These are phyloP conservation scores for honey bee (Apis mellifera) DNA, from an alignment of 1,140 invertebrate genomes.

Conservation along the genomic window Amel_HAv3.1 CM009932.2:13507001-13507500, in stretches of 20 bases:
- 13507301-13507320: no score
- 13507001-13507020: not conserved
- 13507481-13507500: not conserved
- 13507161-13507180: constrained; percentile 47
- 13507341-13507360: not conserved
- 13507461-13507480: not conserved
- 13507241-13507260: not conserved
- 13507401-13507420: not conserved
- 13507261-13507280: not conserved
- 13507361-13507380: not conserved
- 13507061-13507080: constrained; percentile 33
- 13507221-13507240: not conserved
- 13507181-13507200: not conserved
- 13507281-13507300: not conserved
- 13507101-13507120: constrained; percentile 52
- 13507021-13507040: constrained; percentile 45
- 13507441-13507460: not conserved
- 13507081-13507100: not conserved
- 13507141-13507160: constrained; percentile 67
- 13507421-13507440: not conserved
- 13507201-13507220: constrained; percentile 58
- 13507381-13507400: not conserved
- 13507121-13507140: not conserved
- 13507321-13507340: not conserved
- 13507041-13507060: constrained; percentile 48